Conservation (phyloP, 2,797 vertebrate species). For the Cyprinella venusta region DNA sequence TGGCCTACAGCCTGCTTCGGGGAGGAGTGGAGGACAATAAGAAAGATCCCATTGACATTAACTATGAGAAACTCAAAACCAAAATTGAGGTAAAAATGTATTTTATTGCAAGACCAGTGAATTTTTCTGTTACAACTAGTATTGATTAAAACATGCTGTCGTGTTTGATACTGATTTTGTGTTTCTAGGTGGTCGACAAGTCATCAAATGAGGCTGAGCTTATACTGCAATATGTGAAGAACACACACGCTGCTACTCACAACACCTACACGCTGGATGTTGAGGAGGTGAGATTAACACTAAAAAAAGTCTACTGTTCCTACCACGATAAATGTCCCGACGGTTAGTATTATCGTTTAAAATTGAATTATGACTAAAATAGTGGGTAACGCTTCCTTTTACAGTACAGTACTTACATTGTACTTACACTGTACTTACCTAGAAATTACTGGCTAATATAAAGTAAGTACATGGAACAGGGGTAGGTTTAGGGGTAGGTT, state of each 20-base stretch:
- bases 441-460: too few species aligned
- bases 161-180: background rate
- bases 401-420: too few species aligned
- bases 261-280: constrained; percentile 95
- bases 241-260: constrained; percentile 96
- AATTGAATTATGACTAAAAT: too few species aligned
- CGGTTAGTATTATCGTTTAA: too few species aligned
- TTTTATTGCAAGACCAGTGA: background rate
- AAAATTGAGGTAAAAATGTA: constrained; percentile 85
- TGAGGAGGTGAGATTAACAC: constrained; percentile 82
- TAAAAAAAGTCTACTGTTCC: background rate
- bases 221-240: constrained; percentile 92
- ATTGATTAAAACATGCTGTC: background rate
- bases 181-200: constrained; percentile 89
- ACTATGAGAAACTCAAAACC: constrained; percentile 97
- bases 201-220: constrained; percentile 87
- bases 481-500: too few species aligned
- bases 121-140: background rate
- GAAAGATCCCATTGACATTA: constrained; percentile 95
- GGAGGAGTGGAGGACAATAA: constrained; percentile 91
- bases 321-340: too few species aligned
- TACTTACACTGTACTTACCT: too few species aligned
- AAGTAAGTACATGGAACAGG: too few species aligned
- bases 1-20: constrained; percentile 95
- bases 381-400: too few species aligned